Base-by-base conservation (phyloP, 2,113 vertebrate species). In the Sylvia atricapilla region DNA sequence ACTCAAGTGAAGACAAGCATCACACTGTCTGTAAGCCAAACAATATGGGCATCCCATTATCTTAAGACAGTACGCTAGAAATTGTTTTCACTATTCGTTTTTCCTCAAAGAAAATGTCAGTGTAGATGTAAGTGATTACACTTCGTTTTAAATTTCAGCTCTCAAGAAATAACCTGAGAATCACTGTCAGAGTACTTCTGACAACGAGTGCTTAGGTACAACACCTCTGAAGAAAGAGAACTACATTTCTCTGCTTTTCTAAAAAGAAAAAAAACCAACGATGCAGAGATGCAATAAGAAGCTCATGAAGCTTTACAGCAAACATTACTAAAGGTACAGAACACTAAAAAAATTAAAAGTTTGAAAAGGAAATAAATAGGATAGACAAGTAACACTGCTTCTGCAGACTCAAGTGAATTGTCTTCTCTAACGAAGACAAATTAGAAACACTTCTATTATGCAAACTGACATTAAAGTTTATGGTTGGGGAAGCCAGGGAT, bases 391-490 rank as follows among this genome's bases (percentile, higher is more conserved):
- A 74, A 78, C n/a, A 28, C 31, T 78, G 52, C 52, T 59, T 93
- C 55, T 75, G 56, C 56, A 60, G 43, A 56, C 52, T 39, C 47
- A 3, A 93, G 63, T 30, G 35, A 84, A 92, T 43, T 11, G 33
- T 86, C 59, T 85, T 43, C 76, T 80, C 41, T 49, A 95, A 95
- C 4, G 5, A 89, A 93, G 50, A 77, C 1, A 37, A 92, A 95
- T 90, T 84, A 90, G 92, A 93, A 92, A 92, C 13, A n/a, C n/a
- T 94, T 84, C 21, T 49, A 78, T 86, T 93, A 95, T 90, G 94
- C 88, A 93, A 94, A 93, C 44, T 75, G 64, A 50, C 49, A 92
- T 41, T 80, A 68, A 96, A 96, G 88, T 89, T 96, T 84, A 95
- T 21, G 46, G 86, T 69, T 90, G 78, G 68, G 88, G 88, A 96